These are phyloP conservation scores for Lithobates pipiens DNA, from an alignment of 2,797 vertebrate species.

Conservation along the genomic window DNA sequence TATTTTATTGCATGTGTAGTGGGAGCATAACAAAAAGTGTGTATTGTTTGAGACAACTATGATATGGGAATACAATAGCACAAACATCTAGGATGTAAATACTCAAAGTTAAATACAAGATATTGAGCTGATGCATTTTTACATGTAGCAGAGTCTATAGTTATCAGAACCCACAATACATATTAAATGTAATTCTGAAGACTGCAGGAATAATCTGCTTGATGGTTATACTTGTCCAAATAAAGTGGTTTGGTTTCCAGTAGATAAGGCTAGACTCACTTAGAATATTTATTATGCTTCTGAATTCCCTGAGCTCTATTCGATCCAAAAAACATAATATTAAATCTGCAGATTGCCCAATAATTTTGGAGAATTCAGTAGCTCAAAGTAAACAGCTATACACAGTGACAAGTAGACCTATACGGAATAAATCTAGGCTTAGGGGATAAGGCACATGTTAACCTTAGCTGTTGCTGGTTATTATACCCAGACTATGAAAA, in stretches of 20 bases:
- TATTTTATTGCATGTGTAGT: no score
- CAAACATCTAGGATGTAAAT: no score
- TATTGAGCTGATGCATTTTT: slow-evolving; percentile 12
- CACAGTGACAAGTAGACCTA: no score
- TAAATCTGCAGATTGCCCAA: background rate
- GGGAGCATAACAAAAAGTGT: no score
- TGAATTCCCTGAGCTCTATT: background rate
- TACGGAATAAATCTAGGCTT: no score
- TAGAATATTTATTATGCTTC: background rate
- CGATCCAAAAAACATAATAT: background rate
- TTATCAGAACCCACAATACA: background rate
- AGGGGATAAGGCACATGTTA: no score
- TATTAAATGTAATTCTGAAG: background rate
- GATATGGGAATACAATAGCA: no score
- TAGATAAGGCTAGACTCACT: background rate
- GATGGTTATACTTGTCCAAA: background rate
- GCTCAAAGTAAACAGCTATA: no score
- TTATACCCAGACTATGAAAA: no score
- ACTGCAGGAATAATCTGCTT: background rate
- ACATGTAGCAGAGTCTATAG: background rate
- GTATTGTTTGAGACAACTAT: no score
- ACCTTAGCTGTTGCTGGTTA: no score
- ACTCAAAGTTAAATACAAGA: background rate
- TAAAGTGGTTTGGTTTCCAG: background rate
- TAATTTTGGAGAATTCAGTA: no score